These are phyloP conservation scores for Microplitis manilae DNA, from an alignment of 2,888 invertebrate genomes.

Conservation along the genomic window DNA sequence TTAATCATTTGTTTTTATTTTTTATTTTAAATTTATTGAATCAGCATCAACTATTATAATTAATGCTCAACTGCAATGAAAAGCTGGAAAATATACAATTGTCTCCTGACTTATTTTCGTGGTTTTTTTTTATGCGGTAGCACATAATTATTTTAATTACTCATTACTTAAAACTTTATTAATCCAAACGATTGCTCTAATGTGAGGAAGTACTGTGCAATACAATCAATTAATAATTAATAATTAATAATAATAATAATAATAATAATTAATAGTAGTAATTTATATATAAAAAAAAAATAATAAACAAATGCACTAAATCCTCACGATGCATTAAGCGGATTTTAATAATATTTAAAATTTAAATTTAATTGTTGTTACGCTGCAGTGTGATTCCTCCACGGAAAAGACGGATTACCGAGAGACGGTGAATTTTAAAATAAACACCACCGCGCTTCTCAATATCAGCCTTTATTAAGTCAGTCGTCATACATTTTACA, in stretches of 20 bases:
- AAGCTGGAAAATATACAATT: conserved; percentile 66
- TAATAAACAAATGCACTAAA: conserved; percentile 36
- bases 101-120: conserved; percentile 49
- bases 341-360: conserved; percentile 18
- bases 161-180: no score
- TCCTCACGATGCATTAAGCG: conserved; percentile 56
- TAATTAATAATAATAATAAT: neutral
- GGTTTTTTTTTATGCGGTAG: conserved; percentile 38
- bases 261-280: neutral
- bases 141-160: conserved; percentile 24
- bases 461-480: conserved; percentile 19
- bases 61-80: conserved; percentile 61
- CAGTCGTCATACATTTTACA: conserved; percentile 22
- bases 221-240: neutral
- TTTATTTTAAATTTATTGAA: conserved; percentile 45
- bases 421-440: conserved; percentile 5
- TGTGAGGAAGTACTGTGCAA: conserved; percentile 38
- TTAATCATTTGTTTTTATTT: conserved; percentile 45
- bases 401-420: conserved; percentile 1
- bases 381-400: conserved; percentile 42
- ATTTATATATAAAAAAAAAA: neutral
- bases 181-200: conserved; percentile 33
- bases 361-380: conserved; percentile 46
- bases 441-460: conserved; percentile 18
- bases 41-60: conserved; percentile 45